Evolutionary conservation across 1,140 invertebrate species (phyloP).

Genomic region (Danaus plexippus): DNA sequence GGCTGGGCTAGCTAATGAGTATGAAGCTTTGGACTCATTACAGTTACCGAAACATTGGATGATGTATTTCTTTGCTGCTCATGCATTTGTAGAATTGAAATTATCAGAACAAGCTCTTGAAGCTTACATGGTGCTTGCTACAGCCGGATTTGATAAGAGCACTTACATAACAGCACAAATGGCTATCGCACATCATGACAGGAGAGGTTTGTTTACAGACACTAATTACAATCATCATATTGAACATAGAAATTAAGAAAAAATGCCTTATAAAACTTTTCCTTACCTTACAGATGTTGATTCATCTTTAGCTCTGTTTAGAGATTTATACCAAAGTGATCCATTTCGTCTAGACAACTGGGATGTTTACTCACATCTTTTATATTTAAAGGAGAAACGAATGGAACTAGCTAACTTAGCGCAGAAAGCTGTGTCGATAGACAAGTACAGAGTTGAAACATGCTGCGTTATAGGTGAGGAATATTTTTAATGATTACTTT

Average conservation of each 20-base stretch:
- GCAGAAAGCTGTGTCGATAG: constrained; percentile 92
- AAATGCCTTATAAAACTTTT: not conserved
- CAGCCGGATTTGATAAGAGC: constrained; percentile 88
- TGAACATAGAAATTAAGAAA: not conserved
- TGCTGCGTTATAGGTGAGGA: constrained; percentile 94
- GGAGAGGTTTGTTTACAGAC: constrained; percentile 78
- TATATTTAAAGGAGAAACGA: constrained; percentile 95
- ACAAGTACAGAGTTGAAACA: constrained; percentile 97
- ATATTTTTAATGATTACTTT: not conserved
- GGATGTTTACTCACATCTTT: constrained; percentile 96
- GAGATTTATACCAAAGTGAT: constrained; percentile 86
- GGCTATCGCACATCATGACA: constrained; percentile 93
- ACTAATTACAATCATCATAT: no score
- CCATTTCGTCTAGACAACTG: constrained; percentile 95
- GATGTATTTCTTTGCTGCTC: constrained; percentile 92
- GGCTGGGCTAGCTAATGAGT: constrained; percentile 87
- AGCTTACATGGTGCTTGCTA: constrained; percentile 83
- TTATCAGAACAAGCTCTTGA: constrained; percentile 91
- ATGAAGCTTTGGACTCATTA: constrained; percentile 78
- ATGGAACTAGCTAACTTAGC: constrained; percentile 94
- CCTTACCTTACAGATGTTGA: constrained; percentile 82
- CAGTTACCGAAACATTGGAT: constrained; percentile 94
- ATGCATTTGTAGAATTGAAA: constrained; percentile 92
- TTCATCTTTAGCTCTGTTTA: constrained; percentile 88
- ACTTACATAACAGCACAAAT: constrained; percentile 93